Evolutionary conservation across 92 coral and sea anemone genomes (phyloP).

Genomic region (Montipora capitata): DNA sequence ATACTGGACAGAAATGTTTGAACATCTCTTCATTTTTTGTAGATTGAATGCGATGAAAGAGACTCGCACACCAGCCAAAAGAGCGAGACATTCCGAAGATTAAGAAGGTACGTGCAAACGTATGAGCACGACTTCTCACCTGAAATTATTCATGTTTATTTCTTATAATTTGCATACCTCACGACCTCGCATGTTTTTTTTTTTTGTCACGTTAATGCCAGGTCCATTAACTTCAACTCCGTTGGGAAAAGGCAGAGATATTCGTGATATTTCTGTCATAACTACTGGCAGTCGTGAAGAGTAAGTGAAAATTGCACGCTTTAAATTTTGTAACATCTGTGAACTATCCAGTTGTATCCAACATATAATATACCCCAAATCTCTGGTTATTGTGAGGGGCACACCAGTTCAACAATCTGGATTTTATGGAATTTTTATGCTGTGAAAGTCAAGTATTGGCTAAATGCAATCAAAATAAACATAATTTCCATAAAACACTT

Average conservation of each 20-base stretch:
- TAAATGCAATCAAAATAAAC: too few relatives aligned
- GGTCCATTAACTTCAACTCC: background rate
- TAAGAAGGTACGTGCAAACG: conserved; percentile 11
- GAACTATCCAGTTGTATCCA: background rate
- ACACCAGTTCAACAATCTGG: too few relatives aligned
- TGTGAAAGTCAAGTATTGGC: too few relatives aligned
- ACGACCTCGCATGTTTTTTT: background rate
- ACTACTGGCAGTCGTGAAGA: background rate
- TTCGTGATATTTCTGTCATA: background rate
- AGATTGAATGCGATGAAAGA: background rate
- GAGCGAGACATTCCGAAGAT: background rate
- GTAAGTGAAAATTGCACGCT: background rate
- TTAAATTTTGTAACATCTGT: background rate
- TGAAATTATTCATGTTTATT: background rate
- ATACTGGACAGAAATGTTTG: conserved; percentile 27
- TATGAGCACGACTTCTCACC: background rate
- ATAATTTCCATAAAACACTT: too few relatives aligned
- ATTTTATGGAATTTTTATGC: too few relatives aligned
- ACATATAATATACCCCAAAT: too few relatives aligned
- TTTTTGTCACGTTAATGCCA: background rate
- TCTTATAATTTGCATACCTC: background rate
- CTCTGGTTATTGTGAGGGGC: too few relatives aligned
- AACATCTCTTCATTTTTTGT: background rate
- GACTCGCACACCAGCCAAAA: conserved; percentile 1
- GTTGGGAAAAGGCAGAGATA: conserved; percentile 3